Evolutionary conservation across 1,140 invertebrate genomes (phyloP), one percentile per base, ranked within the genome.

Genomic region (Hypsibius dujardini): DNA sequence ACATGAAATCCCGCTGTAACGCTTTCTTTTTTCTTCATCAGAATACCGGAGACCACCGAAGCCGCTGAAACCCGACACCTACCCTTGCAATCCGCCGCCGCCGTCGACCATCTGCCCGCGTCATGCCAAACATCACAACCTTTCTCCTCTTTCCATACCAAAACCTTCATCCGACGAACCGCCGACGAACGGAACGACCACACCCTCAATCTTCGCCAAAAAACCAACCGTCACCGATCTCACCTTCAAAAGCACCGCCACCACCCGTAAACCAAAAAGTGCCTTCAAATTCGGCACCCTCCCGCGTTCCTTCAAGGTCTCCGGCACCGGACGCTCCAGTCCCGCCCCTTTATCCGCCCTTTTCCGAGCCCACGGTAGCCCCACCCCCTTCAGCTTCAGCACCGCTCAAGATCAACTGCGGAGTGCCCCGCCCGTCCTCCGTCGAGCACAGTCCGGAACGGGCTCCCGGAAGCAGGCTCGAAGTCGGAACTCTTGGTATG

Each of bases 281-380:
- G 45, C 45, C 12, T 67, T 67, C 62, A 67, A 67, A 42, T 67
- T 67, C 42, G 62, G 62, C 12, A 67, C 62, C 42, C 42, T 67
- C 3, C 62, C 62, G 12, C 62, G 62, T 45, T 67, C 62, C 45
- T 67, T 67, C 62, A 67, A 45, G 62, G 42, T 67, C 12, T 67
- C 62, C 42, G 42, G 42, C 7, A 7, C 12, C 62, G 3, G 3
- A 12, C 12, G 62, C 42, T 42, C 62, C 12, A 42, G 12, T 12
- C 62, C 12, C 12, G 7, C 12, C 62, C 12, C 62, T 28, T 28
- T 28, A 28, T 28, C 28, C 28, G 28, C 28, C 28, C 28, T 28
- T 28, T 28, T 28, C 28, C 28, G 28, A 28, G 28, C 28, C 28
- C 28, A 28, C 28, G 28, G 28, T 28, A 28, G 28, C 28, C 28